phyloP scores from a whole-genome alignment of 2,888 invertebrate species.

The Biston betularia region DNA sequence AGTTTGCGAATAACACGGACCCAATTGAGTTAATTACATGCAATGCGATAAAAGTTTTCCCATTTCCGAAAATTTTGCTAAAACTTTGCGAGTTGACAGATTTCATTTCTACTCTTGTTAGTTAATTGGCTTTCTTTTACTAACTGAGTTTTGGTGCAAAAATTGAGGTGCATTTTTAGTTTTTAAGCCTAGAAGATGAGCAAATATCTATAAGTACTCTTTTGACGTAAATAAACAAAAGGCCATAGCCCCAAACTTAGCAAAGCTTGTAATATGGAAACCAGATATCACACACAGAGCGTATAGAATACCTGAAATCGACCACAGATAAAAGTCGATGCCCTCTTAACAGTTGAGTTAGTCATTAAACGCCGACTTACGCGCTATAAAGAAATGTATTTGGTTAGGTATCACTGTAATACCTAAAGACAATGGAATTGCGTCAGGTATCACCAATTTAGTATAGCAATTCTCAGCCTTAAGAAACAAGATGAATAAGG shows the following conservation, averaged over 20 bases:
- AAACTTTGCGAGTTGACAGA: conserved; percentile 12
- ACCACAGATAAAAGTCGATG: too few species aligned
- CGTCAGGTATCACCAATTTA: background rate
- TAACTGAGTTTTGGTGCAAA: background rate
- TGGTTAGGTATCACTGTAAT: background rate
- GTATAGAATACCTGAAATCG: too few species aligned
- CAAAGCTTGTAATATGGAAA: too few species aligned
- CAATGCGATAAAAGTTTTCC: conserved; percentile 25
- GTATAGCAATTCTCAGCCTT: background rate
- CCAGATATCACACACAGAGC: too few species aligned
- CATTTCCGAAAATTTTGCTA: conserved; percentile 13
- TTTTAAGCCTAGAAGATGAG: too few species aligned
- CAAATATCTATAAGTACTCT: too few species aligned
- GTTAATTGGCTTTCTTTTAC: background rate
- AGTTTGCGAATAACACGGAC: conserved; percentile 7
- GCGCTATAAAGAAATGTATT: too few species aligned
- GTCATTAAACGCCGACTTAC: too few species aligned
- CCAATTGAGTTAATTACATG: conserved; percentile 34
- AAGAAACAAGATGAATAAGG: background rate
- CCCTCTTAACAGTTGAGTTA: too few species aligned
- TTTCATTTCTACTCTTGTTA: conserved; percentile 7
- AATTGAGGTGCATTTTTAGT: background rate
- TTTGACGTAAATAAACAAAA: too few species aligned
- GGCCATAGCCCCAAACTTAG: too few species aligned
- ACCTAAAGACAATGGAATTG: background rate